A percentile compares a stretch with the other conserved stretches of the same genome.
These are phyloP conservation scores for Cosmia trapezina DNA, from an alignment of 2,888 invertebrate genomes.

Conservation along the genomic window DNA sequence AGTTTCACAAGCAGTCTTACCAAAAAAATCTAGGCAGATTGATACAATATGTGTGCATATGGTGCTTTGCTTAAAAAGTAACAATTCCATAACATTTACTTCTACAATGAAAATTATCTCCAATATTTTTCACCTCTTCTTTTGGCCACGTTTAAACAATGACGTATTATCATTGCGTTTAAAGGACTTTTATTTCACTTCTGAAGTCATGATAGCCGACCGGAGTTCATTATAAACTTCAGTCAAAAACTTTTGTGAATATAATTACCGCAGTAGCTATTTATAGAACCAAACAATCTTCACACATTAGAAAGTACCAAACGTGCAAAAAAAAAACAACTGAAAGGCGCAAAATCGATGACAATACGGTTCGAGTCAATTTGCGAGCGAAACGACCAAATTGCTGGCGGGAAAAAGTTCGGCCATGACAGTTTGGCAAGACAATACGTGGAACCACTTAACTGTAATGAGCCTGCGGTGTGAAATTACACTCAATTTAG, in stretches of 20 bases:
- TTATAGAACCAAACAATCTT: conserved; percentile 23
- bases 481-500: conserved; percentile 79
- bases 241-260: neutral
- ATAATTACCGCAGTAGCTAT: conserved; percentile 8
- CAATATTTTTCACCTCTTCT: neutral
- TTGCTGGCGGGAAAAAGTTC: conserved; percentile 61
- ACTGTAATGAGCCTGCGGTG: conserved; percentile 77
- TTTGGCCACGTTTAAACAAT: neutral
- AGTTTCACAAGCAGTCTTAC: too few species aligned
- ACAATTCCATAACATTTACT: neutral
- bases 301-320: conserved; percentile 60
- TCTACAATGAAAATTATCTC: neutral
- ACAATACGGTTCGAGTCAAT: conserved; percentile 66
- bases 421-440: conserved; percentile 66
- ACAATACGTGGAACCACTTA: conserved; percentile 80
- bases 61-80: neutral
- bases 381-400: conserved; percentile 64
- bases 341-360: conserved; percentile 64
- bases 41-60: neutral
- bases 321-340: conserved; percentile 13
- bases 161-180: too few species aligned
- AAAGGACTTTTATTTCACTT: neutral
- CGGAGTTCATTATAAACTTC: conserved; percentile 9
- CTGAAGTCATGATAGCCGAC: neutral
- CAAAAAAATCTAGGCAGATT: too few species aligned